Evolutionary conservation across 2,113 vertebrate species (phyloP), one percentile per base, ranked within the genome.

Genomic region (Aptenodytes forsteri): DNA sequence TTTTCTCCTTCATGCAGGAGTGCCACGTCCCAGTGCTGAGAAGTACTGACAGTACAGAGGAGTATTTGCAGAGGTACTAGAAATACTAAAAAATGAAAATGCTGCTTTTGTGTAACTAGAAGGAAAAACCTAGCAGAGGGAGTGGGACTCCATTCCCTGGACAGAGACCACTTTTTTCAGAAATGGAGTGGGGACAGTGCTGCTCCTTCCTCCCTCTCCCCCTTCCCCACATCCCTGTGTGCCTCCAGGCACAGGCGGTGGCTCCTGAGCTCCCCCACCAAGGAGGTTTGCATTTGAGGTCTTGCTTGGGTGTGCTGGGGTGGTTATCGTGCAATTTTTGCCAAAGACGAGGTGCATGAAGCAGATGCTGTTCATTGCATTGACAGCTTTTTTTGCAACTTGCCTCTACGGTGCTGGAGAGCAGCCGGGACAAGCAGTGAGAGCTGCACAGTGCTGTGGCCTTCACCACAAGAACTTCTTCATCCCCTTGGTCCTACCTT

Each of bases 331-430:
- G 18, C 34, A 44, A 10, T 16, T 79, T 66, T 44, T 58, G 34
- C 55, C 23, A 32, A 4, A 4, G n/a, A 13, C 0, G 9, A 55
- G 46, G 18, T 40, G 14, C 5, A 2, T 1, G 17, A 73, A 78
- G 38, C 30, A 56, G 30, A 61, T 30, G 13, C 4, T 40, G 25
- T 12, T 76, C 0, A 0, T n/a, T 62, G 55, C 2, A 2, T 36
- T 27, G 10, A 16, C 16, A 13, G 34, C 10, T 56, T 52, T 77
- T 92, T 92, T 38, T 25, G 29, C 0, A 0, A 17, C 0, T 1
- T 36, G 32, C 5, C 14, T 66, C 23, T 5, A 16, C 1, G 4
- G 16, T 62, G 56, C 25, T n/a, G 27, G 62, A 42, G 50, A 59
- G 56, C 32, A 50, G 34, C 40, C 1, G 11, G 59, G 50, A 49